Evolutionary conservation across 64 coral and sea anemone species (phyloP).

Genomic region (Stichodactyla mertensii): DNA sequence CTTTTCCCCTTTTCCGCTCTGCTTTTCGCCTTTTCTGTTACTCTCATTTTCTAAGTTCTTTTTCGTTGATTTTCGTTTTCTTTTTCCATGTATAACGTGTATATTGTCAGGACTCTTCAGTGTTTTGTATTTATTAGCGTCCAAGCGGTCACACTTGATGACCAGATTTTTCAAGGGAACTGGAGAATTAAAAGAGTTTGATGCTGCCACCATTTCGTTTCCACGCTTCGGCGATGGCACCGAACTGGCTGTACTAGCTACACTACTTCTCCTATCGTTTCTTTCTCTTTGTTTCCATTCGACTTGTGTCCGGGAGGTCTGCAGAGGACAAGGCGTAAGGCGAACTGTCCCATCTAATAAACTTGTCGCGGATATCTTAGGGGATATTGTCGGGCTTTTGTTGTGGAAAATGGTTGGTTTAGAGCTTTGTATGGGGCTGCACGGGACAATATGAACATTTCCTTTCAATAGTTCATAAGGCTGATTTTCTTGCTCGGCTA

Average conservation of each 20-base stretch:
- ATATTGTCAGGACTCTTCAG: neutral
- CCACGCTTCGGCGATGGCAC: neutral
- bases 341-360: conserved; percentile 1
- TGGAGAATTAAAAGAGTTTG: neutral
- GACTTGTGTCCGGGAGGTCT: neutral
- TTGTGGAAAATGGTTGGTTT: neutral
- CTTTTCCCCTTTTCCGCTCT: neutral
- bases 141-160: neutral
- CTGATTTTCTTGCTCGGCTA: neutral
- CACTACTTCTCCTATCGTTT: neutral
- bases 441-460: neutral
- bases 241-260: neutral
- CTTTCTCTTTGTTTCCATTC: neutral
- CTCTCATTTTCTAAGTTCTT: neutral
- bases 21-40: neutral
- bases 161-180: neutral
- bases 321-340: neutral
- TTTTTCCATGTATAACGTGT: neutral
- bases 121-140: neutral
- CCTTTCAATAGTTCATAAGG: neutral
- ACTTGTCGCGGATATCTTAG: neutral
- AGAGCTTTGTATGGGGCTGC: neutral
- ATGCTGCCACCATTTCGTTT: neutral
- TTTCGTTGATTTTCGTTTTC: neutral
- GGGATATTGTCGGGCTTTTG: neutral